Conservation (phyloP, 2,888 invertebrate species). For the Limnephilus rhombicus region DNA sequence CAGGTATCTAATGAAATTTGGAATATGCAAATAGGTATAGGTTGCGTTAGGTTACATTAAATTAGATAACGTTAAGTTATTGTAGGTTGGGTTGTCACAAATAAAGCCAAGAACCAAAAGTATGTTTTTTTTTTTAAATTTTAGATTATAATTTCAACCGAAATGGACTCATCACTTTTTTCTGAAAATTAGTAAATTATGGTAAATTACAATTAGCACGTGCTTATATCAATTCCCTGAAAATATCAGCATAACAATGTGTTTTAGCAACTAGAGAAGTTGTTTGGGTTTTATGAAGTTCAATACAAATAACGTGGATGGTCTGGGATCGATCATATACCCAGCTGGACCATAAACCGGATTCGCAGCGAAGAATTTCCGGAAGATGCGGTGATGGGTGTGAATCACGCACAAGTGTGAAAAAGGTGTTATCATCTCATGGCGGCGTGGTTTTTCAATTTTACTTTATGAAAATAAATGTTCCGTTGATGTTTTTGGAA, state of each 20-base stretch:
- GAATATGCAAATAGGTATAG: no score
- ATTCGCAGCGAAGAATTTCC: neutral
- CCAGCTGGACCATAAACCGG: slow-evolving; percentile 1
- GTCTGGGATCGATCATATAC: neutral
- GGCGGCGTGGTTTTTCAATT: neutral
- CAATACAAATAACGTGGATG: neutral
- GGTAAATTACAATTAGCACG: neutral
- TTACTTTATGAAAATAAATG: neutral
- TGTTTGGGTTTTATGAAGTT: neutral
- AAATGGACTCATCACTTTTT: neutral
- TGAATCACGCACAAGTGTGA: neutral
- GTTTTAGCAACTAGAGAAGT: neutral
- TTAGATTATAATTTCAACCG: neutral
- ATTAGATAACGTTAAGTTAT: no score
- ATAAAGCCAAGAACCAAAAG: neutral
- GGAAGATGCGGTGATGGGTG: neutral
- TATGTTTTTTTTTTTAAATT: neutral
- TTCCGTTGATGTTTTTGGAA: no score
- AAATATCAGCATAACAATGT: neutral
- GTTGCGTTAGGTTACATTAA: no score
- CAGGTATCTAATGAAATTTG: no score
- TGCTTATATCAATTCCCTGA: neutral
- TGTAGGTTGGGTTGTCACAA: neutral
- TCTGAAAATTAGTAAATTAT: neutral
- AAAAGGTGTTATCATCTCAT: neutral